Evolutionary conservation across 2,113 vertebrate genomes (phyloP), one percentile per base, ranked within the genome.

Genomic region (Ceratotherium simum): DNA sequence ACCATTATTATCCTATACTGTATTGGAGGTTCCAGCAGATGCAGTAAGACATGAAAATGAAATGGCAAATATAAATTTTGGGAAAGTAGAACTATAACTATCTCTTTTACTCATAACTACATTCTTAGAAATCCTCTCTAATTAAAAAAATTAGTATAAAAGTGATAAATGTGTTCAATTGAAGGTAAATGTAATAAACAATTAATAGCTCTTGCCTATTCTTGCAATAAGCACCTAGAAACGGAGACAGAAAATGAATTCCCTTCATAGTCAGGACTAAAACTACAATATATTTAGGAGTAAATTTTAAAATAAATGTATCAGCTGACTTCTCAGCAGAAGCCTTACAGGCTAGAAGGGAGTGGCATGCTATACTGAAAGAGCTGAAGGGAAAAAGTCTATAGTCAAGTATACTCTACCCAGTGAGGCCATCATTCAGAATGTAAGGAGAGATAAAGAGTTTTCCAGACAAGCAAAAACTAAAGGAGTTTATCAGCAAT

Each of bases 171-270:
- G 88, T 60, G 2, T 64, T 72, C 58, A 17, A 46, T 16, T 58
- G 20, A 92, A 95, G 20, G 25, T 48, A 89, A 92, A 54, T 84
- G 39, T 65, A 72, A 80, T 58, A 90, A 65, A 92, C 8, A 93
- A 29, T 46, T 36, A 79, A 84, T 81, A 75, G 21, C 58, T 80
- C 12, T 73, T 69, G 31, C 36, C 48, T 86, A 31, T 72, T 92
- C 69, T 84, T 70, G 33, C 25, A 83, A 21, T 65, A 84, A 90
- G 6, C 25, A 89, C 2, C 31, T 95, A 58, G 8, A 64, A 79
- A 64, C 73, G 11, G 3, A 80, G 85, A 48, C 51, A 92, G 23
- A 6, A 78, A 46, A 54, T 29, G 11, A 70, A 78, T 62, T 51
- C 25, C 29, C 79, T 56, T 64, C 42, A 27, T n/a, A 39, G 4